Percentiles rank a stretch among this genome's conserved stretches.
These are phyloP conservation scores for Mesorhabditis spiculigera DNA, from an alignment of 2,888 invertebrate species.

Conservation along the genomic window DNA sequence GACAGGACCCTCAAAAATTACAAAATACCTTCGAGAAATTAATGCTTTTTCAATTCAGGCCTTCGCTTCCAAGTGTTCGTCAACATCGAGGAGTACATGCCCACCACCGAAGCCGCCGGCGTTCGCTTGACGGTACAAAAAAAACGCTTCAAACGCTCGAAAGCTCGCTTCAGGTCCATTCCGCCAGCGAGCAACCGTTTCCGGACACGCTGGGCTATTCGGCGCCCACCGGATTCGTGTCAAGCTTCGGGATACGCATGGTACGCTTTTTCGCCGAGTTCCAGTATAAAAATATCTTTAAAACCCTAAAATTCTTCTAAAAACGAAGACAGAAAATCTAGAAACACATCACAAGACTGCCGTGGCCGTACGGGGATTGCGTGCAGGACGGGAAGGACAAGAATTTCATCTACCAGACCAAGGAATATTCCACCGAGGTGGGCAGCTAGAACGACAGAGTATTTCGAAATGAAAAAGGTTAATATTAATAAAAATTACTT, in stretches of 20 bases:
- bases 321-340: background rate
- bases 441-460: background rate
- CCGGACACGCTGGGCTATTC: slow-evolving; percentile 55
- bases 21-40: background rate
- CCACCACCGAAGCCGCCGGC: slow-evolving; percentile 56
- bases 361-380: slow-evolving; percentile 56
- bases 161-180: slow-evolving; percentile 34
- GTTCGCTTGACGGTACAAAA: slow-evolving; percentile 40
- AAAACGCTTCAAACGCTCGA: background rate
- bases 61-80: slow-evolving; percentile 55
- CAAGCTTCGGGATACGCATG: slow-evolving; percentile 53
- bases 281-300: too few species aligned
- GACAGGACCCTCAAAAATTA: background rate
- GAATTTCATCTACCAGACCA: slow-evolving; percentile 49
- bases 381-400: slow-evolving; percentile 46
- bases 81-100: slow-evolving; percentile 54
- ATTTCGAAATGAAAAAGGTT: background rate
- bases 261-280: slow-evolving; percentile 16
- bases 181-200: slow-evolving; percentile 49
- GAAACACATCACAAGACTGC: slow-evolving; percentile 54
- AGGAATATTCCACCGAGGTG: slow-evolving; percentile 52
- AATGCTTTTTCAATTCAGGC: slow-evolving; percentile 27
- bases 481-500: background rate
- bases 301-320: too few species aligned
- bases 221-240: slow-evolving; percentile 57